Conservation (phyloP, 2,113 vertebrate genomes). For the Progne subis region DNA sequence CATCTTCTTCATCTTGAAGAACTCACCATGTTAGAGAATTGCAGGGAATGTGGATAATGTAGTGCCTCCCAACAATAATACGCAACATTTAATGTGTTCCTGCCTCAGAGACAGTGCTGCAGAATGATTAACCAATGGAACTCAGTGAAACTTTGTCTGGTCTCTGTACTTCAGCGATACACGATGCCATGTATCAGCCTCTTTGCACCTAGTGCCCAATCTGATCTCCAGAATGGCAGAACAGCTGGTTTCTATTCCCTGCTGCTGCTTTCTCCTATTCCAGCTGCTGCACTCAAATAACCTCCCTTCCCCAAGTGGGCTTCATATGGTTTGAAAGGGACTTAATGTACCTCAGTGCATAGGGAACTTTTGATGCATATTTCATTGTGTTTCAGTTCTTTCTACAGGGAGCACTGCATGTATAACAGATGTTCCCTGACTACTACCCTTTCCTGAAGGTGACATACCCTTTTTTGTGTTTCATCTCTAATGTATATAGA, state of each 20-base stretch:
- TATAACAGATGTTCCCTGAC: constrained; percentile 56
- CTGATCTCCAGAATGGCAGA: constrained; percentile 1
- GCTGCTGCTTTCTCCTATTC: constrained; percentile 21
- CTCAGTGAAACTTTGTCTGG: background rate
- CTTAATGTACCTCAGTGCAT: constrained; percentile 48
- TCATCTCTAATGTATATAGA: constrained; percentile 40
- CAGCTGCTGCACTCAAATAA: constrained; percentile 48
- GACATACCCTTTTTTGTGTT: constrained; percentile 47
- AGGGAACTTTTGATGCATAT: constrained; percentile 57
- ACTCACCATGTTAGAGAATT: background rate
- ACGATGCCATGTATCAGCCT: background rate
- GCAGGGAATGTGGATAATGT: background rate
- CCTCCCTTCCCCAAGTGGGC: constrained; percentile 30
- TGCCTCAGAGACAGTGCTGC: background rate
- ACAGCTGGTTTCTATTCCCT: constrained; percentile 31
- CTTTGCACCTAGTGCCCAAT: background rate
- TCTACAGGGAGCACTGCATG: constrained; percentile 43
- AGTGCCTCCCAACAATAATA: background rate
- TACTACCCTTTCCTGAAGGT: constrained; percentile 55
- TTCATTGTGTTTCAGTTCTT: constrained; percentile 45
- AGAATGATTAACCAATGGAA: background rate
- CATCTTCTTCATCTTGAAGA: background rate
- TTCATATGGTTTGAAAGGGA: constrained; percentile 44
- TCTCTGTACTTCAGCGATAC: background rate
- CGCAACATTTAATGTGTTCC: background rate